phyloP scores from a whole-genome alignment of 1,140 invertebrate species.

The Acromyrmex echinatior region DNA sequence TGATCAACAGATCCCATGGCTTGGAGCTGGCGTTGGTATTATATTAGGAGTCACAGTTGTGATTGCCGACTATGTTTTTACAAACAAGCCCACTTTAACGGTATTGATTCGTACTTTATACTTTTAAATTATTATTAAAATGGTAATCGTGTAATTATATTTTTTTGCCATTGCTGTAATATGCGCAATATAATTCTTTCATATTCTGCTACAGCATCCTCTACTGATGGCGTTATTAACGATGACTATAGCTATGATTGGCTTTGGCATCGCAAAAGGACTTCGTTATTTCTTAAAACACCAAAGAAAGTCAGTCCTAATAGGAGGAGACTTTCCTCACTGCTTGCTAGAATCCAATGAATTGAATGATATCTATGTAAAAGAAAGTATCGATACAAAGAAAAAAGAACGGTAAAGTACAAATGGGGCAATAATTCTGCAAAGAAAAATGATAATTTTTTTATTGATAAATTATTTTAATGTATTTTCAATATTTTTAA shows the following conservation, averaged over 20 bases:
- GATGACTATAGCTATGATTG: slow-evolving; percentile 88
- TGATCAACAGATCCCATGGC: slow-evolving; percentile 91
- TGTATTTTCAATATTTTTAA: not conserved
- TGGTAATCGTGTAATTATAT: not conserved
- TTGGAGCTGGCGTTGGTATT: slow-evolving; percentile 91
- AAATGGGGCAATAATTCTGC: slow-evolving; percentile 90
- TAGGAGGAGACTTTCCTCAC: not conserved
- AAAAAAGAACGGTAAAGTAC: slow-evolving; percentile 90
- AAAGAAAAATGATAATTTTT: slow-evolving; percentile 88
- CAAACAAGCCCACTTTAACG: slow-evolving; percentile 89
- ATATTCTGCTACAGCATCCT: slow-evolving; percentile 86
- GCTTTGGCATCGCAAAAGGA: slow-evolving; percentile 87
- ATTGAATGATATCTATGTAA: slow-evolving; percentile 74
- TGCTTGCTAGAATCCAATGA: slow-evolving; percentile 86
- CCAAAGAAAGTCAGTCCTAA: slow-evolving; percentile 83
- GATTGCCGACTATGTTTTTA: slow-evolving; percentile 90
- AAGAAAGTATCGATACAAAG: slow-evolving; percentile 79
- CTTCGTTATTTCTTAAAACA: slow-evolving; percentile 88
- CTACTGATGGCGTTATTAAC: slow-evolving; percentile 88
- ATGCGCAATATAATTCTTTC: slow-evolving; percentile 25
- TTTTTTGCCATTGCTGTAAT: not conserved
- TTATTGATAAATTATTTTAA: slow-evolving; percentile 34
- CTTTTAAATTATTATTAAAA: slow-evolving; percentile 7
- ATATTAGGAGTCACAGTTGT: slow-evolving; percentile 91
- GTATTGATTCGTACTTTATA: slow-evolving; percentile 85